phyloP scores from a whole-genome alignment of 2,888 invertebrate genomes.

The Hanleya hanleyi region DNA sequence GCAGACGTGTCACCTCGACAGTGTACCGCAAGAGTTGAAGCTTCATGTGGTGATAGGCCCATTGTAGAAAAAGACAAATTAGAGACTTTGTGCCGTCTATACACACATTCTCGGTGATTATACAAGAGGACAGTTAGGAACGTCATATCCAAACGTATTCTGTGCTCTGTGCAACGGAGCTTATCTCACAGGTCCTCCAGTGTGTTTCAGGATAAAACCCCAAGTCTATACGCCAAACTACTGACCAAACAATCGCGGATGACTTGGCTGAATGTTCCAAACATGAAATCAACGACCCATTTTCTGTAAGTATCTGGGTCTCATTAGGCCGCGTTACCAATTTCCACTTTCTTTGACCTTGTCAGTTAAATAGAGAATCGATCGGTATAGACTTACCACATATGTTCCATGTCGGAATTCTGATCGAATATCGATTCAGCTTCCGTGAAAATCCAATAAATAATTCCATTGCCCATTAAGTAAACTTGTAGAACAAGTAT shows the following conservation, averaged over 20 bases:
- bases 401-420: no score
- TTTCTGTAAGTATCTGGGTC: neutral
- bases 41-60: neutral
- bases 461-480: no score
- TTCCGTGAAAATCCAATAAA: no score
- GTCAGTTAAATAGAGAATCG: neutral
- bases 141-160: constrained; percentile 32
- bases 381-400: neutral
- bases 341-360: no score
- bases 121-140: neutral
- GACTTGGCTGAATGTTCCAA: neutral
- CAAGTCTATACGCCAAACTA: neutral
- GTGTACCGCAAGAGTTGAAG: neutral
- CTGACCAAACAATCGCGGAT: no score
- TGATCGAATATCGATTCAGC: no score
- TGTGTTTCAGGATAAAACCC: neutral
- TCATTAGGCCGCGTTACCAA: no score
- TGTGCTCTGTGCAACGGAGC: constrained; percentile 32
- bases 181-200: neutral
- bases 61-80: constrained; percentile 16
- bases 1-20: no score
- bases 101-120: neutral
- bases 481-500: no score
- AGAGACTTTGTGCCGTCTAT: neutral
- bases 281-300: neutral